These are phyloP conservation scores for Myotis vivesi DNA, from an alignment of 2,797 vertebrate genomes.

Conservation along the genomic window DNA sequence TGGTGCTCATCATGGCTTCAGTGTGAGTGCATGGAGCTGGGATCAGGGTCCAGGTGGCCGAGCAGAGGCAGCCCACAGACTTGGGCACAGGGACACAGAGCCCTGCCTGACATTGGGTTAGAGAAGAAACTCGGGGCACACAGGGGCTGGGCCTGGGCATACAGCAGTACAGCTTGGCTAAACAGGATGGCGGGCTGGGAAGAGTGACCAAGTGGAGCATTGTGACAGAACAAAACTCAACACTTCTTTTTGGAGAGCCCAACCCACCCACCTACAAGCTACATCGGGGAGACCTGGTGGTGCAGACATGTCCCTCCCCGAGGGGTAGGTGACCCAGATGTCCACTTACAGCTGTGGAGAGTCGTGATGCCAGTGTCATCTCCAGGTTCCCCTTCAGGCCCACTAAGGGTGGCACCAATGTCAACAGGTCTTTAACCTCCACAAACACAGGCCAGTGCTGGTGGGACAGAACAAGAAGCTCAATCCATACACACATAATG, in stretches of 20 bases:
- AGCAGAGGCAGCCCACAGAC: not conserved
- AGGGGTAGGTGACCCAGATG: not conserved
- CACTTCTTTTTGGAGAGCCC: not conserved
- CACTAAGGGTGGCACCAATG: slow-evolving; percentile 92
- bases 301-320: not conserved
- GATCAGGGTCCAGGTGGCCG: not conserved
- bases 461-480: slow-evolving; percentile 15
- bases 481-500: not conserved
- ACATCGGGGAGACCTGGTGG: no score
- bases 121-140: not conserved
- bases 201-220: not conserved
- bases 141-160: not conserved
- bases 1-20: not conserved
- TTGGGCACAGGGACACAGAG: not conserved
- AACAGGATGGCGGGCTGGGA: not conserved
- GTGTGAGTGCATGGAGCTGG: not conserved
- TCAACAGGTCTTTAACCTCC: slow-evolving; percentile 91
- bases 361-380: slow-evolving; percentile 94
- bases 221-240: not conserved
- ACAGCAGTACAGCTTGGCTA: not conserved
- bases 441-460: slow-evolving; percentile 95
- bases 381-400: slow-evolving; percentile 97
- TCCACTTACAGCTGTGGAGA: slow-evolving; percentile 93
- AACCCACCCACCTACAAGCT: not conserved
- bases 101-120: not conserved